Evolutionary conservation across 2,888 invertebrate species (phyloP).

Genomic region (Mesochorus sp.): DNA sequence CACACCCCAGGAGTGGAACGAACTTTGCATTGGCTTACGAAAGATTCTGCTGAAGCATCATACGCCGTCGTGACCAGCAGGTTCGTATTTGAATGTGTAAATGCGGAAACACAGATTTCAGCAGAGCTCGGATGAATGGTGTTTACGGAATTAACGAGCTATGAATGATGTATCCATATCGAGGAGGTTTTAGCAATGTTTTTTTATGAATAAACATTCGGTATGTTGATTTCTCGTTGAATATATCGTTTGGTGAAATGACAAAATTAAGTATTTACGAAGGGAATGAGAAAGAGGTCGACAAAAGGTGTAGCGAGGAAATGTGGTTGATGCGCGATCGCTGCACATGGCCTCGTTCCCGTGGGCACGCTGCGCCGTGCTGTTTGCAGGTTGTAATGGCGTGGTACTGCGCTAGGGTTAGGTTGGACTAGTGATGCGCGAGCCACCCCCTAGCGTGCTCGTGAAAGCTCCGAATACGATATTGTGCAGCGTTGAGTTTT

Average conservation of each 20-base stretch:
- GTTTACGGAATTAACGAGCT: too few species aligned
- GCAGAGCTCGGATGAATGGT: too few species aligned
- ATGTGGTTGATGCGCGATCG: conserved; percentile 47
- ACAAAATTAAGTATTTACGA: too few species aligned
- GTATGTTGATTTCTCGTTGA: too few species aligned
- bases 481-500: neutral
- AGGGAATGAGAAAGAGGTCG: neutral
- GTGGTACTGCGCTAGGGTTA: conserved; percentile 60
- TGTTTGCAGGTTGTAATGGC: conserved; percentile 70
- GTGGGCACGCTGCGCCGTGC: conserved; percentile 66
- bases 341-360: conserved; percentile 76
- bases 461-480: conserved; percentile 27
- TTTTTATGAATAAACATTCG: too few species aligned
- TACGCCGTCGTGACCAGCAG: conserved; percentile 1
- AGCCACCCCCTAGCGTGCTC: conserved; percentile 24
- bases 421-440: conserved; percentile 64
- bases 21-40: neutral
- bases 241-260: too few species aligned
- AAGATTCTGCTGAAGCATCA: neutral
- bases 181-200: too few species aligned
- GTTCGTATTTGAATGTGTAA: conserved; percentile 28
- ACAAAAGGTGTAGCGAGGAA: conserved; percentile 13
- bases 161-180: too few species aligned
- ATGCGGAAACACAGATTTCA: neutral
- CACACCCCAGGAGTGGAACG: conserved; percentile 70